Percentiles rank a stretch among this genome's conserved stretches.
phyloP scores from a whole-genome alignment of 1,140 invertebrate genomes.

The Bombus vancouverensis region DNA sequence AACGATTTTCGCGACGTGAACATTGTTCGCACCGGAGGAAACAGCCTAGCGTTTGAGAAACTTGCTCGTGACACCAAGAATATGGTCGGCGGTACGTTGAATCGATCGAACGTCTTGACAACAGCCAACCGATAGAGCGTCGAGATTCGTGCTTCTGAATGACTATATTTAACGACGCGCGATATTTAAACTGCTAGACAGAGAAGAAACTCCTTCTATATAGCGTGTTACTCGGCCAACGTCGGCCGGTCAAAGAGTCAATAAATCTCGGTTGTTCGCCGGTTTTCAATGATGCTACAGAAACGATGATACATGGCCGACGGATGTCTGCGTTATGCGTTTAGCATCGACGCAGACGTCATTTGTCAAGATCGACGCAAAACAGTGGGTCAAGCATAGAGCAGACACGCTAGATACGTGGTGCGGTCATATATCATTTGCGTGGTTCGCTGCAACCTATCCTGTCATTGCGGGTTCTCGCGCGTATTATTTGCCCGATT shows the following conservation, averaged over 20 bases:
- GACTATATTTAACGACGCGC: background rate
- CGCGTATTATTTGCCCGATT: slow-evolving; percentile 25
- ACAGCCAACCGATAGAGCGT: background rate
- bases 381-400: slow-evolving; percentile 33
- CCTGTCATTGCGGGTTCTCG: slow-evolving; percentile 23
- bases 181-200: background rate
- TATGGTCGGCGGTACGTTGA: background rate
- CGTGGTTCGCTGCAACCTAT: background rate
- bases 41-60: background rate
- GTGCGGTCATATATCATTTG: slow-evolving; percentile 38
- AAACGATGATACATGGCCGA: background rate
- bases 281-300: background rate
- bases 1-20: background rate
- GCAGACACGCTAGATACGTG: slow-evolving; percentile 22
- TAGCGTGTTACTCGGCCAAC: background rate
- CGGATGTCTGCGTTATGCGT: background rate
- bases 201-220: background rate
- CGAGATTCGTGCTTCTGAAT: background rate
- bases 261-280: slow-evolving; percentile 18
- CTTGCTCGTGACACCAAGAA: background rate
- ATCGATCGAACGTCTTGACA: background rate
- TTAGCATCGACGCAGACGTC: slow-evolving; percentile 1
- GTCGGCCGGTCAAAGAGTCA: background rate
- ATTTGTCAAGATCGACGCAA: slow-evolving; percentile 40
- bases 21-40: background rate